A percentile compares a stretch with the other conserved stretches of the same genome.
phyloP scores from a whole-genome alignment of 1,140 invertebrate species.

The Octopus bimaculoides region DNA sequence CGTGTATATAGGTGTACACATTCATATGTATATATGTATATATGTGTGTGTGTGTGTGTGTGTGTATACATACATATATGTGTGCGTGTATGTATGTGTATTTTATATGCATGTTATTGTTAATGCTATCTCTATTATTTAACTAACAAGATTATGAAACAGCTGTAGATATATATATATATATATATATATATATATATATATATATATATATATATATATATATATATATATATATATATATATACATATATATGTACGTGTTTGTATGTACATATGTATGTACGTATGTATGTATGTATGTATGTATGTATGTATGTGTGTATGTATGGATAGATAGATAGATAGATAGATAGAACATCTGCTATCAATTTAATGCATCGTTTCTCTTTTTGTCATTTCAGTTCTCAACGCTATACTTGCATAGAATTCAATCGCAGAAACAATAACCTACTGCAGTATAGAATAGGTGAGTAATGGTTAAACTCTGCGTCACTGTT shows the following conservation, averaged over 20 bases:
- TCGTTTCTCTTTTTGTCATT: slow-evolving; percentile 15
- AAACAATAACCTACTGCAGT: slow-evolving; percentile 37
- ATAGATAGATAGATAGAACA: no score
- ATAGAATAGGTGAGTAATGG: slow-evolving; percentile 29
- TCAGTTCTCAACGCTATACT: slow-evolving; percentile 31
- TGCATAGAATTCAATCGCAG: slow-evolving; percentile 34
- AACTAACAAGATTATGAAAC: not conserved
- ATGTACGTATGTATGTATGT: no score
- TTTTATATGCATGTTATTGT: not conserved
- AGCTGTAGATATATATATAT: not conserved
- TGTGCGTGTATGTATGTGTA: not conserved
- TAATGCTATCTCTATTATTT: not conserved
- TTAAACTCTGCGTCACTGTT: not conserved
- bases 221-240: not conserved
- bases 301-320: no score
- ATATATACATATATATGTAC: not conserved
- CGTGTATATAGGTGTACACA: not conserved
- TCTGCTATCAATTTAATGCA: no score
- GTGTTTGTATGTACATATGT: no score
- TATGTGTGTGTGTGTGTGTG: not conserved
- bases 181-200: not conserved
- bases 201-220: slow-evolving; percentile 2
- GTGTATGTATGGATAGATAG: no score
- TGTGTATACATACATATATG: not conserved
- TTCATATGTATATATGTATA: not conserved